phyloP scores from a whole-genome alignment of 2,797 vertebrate species.

The Halcyon leucocephala region DNA sequence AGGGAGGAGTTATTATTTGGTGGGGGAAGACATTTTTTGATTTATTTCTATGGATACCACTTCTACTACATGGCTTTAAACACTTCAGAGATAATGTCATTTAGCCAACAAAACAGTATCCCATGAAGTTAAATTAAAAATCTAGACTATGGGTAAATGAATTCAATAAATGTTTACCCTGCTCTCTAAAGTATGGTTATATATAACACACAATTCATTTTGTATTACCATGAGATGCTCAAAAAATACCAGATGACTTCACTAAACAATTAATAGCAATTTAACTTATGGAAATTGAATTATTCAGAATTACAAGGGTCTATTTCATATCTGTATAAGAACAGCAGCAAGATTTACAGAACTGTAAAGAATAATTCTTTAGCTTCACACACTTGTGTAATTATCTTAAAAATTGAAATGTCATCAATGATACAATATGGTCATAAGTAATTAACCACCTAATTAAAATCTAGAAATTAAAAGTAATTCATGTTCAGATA shows the following conservation, averaged over 20 bases:
- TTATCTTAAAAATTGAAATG: slow-evolving; percentile 75
- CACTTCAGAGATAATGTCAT: neutral
- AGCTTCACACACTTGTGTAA: slow-evolving; percentile 61
- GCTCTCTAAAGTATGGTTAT: neutral
- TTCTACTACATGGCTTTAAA: neutral
- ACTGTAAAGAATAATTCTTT: neutral
- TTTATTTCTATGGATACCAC: neutral
- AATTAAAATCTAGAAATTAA: slow-evolving; percentile 78
- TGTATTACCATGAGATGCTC: neutral
- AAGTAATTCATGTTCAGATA: slow-evolving; percentile 70
- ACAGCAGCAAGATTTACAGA: neutral
- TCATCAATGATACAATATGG: slow-evolving; percentile 72
- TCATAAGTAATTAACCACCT: slow-evolving; percentile 78
- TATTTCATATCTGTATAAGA: neutral
- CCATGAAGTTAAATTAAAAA: neutral
- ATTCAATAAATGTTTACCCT: neutral
- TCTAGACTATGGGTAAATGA: neutral
- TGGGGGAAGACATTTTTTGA: neutral
- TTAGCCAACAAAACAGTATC: neutral
- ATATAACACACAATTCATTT: neutral
- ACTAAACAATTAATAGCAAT: neutral
- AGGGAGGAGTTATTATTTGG: neutral
- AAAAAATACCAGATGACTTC: neutral
- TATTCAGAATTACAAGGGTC: neutral
- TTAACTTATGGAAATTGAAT: neutral